These are phyloP conservation scores for Podargus strigoides DNA, from an alignment of 2,797 vertebrate genomes.

Conservation along the genomic window DNA sequence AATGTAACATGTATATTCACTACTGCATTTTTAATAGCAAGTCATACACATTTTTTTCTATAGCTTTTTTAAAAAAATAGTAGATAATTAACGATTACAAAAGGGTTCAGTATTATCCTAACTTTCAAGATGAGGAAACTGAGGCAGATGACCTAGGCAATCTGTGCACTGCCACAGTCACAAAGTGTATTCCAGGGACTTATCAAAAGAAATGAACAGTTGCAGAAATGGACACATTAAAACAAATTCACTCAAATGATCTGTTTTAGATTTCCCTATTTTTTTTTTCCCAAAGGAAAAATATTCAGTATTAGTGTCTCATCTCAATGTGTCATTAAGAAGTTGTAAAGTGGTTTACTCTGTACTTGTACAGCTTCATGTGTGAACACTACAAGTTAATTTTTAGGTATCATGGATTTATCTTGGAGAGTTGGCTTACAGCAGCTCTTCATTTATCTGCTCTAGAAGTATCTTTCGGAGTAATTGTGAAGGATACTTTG, in stretches of 20 bases:
- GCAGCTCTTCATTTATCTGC: not conserved
- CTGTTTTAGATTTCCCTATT: not conserved
- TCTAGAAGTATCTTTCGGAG: not conserved
- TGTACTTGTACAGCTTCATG: not conserved
- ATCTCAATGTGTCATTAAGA: not conserved
- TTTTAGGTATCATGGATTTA: not conserved
- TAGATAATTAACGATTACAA: not conserved
- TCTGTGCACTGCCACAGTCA: not conserved
- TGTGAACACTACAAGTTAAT: not conserved
- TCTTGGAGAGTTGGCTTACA: not conserved
- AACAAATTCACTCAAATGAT: not conserved
- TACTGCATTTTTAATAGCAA: not conserved
- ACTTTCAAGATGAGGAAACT: not conserved
- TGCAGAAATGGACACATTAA: not conserved
- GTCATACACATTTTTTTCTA: not conserved
- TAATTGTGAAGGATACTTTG: not conserved
- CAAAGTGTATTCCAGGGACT: not conserved
- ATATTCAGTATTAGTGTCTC: accelerated
- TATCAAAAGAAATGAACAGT: not conserved
- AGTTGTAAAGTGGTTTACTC: not conserved
- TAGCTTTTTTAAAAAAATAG: not conserved
- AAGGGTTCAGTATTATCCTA: not conserved
- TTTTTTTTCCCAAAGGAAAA: not conserved
- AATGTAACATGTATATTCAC: not conserved
- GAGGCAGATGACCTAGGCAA: not conserved